Evolutionary conservation across 2,797 vertebrate species (phyloP).

Genomic region (Xiphophorus birchmanni): DNA sequence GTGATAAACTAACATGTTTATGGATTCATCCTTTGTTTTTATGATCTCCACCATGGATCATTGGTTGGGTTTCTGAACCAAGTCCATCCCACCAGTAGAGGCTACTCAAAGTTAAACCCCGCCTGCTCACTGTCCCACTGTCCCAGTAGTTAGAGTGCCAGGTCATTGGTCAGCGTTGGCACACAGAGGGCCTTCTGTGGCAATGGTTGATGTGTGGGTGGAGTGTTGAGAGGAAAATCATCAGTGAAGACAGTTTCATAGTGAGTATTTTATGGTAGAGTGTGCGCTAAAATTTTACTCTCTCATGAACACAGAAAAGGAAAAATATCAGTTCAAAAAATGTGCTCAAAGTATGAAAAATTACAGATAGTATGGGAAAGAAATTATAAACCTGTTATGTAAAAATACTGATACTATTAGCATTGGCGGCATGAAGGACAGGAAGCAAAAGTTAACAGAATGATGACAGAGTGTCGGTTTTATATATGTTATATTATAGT

Average conservation of each 20-base stretch:
- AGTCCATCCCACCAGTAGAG: conserved; percentile 92
- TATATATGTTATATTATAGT: neutral
- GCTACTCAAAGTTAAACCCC: conserved; percentile 84
- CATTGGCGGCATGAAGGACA: neutral
- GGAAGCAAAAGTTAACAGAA: conserved; percentile 6
- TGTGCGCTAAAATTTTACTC: conserved; percentile 14
- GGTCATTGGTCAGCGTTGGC: conserved; percentile 69
- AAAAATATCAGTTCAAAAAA: neutral
- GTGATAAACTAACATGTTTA: neutral
- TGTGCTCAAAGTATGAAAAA: conserved; percentile 1
- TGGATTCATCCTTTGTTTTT: neutral
- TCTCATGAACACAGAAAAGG: neutral
- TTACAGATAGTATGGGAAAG: neutral
- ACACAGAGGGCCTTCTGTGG: conserved; percentile 9
- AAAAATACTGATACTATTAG: conserved; percentile 1
- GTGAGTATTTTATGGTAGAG: conserved; percentile 4
- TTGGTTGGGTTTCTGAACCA: conserved; percentile 86
- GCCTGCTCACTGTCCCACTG: conserved; percentile 86
- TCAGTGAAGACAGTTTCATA: conserved; percentile 4
- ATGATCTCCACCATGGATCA: conserved; percentile 6
- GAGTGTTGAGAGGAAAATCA: conserved; percentile 10
- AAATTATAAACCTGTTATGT: neutral
- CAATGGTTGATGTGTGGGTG: conserved; percentile 14
- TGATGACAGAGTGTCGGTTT: neutral
- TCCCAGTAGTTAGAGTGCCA: conserved; percentile 86